Percentiles rank a stretch among this genome's conserved stretches.
Evolutionary conservation across 2,888 invertebrate genomes (phyloP).

Genomic region (Isoperla grammatica): DNA sequence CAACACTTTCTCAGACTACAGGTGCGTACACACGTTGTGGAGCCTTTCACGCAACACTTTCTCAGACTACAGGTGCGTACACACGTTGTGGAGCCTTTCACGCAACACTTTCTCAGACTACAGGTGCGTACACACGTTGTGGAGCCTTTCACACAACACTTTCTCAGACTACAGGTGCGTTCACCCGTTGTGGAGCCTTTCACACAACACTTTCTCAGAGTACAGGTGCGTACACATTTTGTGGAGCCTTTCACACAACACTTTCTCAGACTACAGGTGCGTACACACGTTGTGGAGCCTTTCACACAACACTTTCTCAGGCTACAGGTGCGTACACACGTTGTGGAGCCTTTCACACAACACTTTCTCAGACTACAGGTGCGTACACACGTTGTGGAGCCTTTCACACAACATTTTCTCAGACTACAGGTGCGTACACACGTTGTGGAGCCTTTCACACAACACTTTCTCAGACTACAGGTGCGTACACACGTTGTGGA

Average conservation of each 20-base stretch:
- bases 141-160: background rate
- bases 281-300: conserved; percentile 71
- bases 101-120: too few species aligned
- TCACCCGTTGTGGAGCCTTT: too few species aligned
- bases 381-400: conserved; percentile 65
- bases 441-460: conserved; percentile 98
- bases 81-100: too few species aligned
- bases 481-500: conserved; percentile 62
- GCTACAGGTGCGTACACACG: conserved; percentile 58
- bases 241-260: too few species aligned
- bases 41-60: too few species aligned
- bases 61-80: too few species aligned
- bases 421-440: conserved; percentile 63
- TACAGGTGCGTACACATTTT: too few species aligned
- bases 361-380: conserved; percentile 92
- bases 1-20: conserved; percentile 15
- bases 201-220: too few species aligned
- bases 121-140: too few species aligned
- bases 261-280: too few species aligned
- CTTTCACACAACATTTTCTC: conserved; percentile 96
- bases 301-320: conserved; percentile 97
- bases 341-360: conserved; percentile 98
- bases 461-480: conserved; percentile 93
- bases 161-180: too few species aligned
- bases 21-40: too few species aligned